Base-by-base conservation (phyloP, 2,797 vertebrate genomes). In the Anomalospiza imberbis region DNA sequence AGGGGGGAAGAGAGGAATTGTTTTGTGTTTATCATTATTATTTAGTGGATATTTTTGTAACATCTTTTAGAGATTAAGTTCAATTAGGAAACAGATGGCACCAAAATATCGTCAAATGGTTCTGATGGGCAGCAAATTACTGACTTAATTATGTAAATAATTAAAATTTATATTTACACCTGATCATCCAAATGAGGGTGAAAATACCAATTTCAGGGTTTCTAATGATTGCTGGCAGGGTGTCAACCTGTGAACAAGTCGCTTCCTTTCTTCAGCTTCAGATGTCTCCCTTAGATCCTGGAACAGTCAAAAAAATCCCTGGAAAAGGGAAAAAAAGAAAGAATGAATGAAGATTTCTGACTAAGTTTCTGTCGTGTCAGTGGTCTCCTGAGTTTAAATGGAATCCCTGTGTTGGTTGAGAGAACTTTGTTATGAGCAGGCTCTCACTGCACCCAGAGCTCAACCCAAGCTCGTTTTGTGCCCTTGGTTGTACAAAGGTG, bases 81-180 rank as follows among this genome's bases (percentile, higher is more conserved):
- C 97, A 97, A 97, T 98, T 98, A 98, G 93, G 91, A 97, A 98
- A 95, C 98, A 98, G 98, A 98, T 98, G 98, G 98, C 76, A 96
- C 88, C 21, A 36, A 95, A 97, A 97, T 97, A 97, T 95, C 58
- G 10, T 97, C 97, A 98, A 98, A 97, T 71, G 93, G 93, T 96
- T 96, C 78, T 88, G 96, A 98, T 97, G 97, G 97, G 96, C 95
- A 96, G 94, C 94, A 97, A 97, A 98, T 97, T 97, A 95, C 95
- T 76, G 93, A 93, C 96, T 98, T 98, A 97, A 98, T 98, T 98
- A 97, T 93, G 97, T 95, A 97, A 98, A 98, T 98, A 97, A 98
- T 98, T 98, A 98, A 97, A 97, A 97, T 95, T 97, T 97, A 96
- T 97, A 97, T 97, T 97, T 97, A 97, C 86, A 98, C 97, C 97